phyloP scores from a whole-genome alignment of 1,140 invertebrate genomes.

The Bombus waltoni region DNA sequence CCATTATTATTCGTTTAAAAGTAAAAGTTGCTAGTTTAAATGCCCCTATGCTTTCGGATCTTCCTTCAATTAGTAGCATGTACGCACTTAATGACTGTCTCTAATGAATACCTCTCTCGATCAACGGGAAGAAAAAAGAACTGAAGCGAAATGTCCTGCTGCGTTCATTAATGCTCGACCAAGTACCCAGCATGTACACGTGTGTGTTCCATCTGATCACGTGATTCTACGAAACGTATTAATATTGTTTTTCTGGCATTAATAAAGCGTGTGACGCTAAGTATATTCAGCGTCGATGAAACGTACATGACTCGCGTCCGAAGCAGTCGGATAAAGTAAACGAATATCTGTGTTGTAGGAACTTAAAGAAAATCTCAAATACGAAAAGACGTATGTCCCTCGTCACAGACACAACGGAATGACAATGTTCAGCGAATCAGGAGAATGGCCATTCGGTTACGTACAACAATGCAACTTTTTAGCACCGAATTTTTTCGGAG shows the following conservation, averaged over 20 bases:
- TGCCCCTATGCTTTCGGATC: not conserved
- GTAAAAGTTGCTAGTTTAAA: not conserved
- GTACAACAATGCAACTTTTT: no score
- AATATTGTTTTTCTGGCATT: not conserved
- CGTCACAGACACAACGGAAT: no score
- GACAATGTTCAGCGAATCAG: no score
- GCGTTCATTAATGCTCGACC: not conserved
- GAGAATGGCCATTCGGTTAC: no score
- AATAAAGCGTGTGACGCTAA: not conserved
- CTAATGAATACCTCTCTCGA: not conserved
- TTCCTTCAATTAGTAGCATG: not conserved
- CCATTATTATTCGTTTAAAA: not conserved
- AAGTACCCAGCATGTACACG: no score
- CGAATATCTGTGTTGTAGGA: not conserved
- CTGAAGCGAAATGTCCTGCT: not conserved
- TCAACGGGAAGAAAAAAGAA: not conserved
- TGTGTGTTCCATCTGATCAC: no score
- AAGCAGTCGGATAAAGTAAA: no score
- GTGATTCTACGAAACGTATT: not conserved
- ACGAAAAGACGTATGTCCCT: no score
- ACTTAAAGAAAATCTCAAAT: not conserved
- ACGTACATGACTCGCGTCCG: no score
- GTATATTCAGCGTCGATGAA: no score
- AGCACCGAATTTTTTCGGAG: no score
- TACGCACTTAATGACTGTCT: not conserved